Evolutionary conservation across 2,797 vertebrate species (phyloP).

Genomic region (Heterohyrax brucei): DNA sequence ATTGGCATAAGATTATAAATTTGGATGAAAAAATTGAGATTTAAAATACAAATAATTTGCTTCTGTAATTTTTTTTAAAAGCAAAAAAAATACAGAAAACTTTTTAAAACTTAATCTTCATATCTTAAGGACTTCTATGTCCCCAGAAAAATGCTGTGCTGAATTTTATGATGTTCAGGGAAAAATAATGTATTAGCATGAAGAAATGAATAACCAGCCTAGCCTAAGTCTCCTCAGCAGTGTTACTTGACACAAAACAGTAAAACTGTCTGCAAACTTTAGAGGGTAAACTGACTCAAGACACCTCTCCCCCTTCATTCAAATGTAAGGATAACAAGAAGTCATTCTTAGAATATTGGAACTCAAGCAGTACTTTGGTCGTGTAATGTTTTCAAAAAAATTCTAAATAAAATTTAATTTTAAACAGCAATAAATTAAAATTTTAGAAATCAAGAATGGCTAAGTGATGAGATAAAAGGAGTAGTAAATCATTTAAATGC

Average conservation of each 20-base stretch:
- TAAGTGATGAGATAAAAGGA: not conserved
- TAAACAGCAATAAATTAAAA: not conserved
- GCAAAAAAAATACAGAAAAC: not conserved
- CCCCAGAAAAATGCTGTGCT: not conserved
- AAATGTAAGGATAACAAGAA: not conserved
- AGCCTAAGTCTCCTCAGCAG: not conserved
- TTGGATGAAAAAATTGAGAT: not conserved
- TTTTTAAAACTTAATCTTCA: not conserved
- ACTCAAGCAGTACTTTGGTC: not conserved
- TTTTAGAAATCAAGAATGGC: not conserved
- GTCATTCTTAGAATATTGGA: not conserved
- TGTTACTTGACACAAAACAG: not conserved
- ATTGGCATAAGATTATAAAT: not conserved
- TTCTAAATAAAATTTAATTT: slow-evolving; percentile 3
- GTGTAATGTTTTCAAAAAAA: not conserved
- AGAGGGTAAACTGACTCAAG: not conserved
- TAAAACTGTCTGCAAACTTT: not conserved
- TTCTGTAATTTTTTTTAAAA: slow-evolving; percentile 4
- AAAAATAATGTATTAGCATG: not conserved
- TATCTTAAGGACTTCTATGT: not conserved
- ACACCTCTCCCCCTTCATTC: not conserved
- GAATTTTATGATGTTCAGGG: not conserved
- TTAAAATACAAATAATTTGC: not conserved
- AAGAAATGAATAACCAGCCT: not conserved
- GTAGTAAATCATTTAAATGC: slow-evolving; percentile 3